Percentiles rank a stretch among this genome's conserved stretches.
These are phyloP conservation scores for Nannoperca australis DNA, from an alignment of 2,797 vertebrate genomes.

Conservation along the genomic window DNA sequence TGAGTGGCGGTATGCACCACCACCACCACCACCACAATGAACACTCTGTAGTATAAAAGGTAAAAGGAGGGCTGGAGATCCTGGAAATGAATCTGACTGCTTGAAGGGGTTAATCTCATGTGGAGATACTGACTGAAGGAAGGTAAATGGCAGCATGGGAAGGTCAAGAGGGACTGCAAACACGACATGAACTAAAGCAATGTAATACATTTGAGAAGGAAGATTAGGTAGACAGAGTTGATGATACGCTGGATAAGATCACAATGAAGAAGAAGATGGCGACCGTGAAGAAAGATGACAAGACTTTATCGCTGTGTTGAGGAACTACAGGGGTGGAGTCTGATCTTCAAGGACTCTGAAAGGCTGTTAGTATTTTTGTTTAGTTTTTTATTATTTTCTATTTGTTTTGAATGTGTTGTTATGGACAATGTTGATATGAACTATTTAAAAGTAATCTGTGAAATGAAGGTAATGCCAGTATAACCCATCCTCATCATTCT, in stretches of 20 bases:
- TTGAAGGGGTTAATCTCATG: constrained; percentile 41
- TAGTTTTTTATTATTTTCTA: constrained; percentile 61
- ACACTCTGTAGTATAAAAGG: constrained; percentile 93
- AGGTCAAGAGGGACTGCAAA: constrained; percentile 38
- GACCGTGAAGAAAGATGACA: constrained; percentile 44
- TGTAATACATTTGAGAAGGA: constrained; percentile 5
- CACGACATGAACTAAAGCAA: constrained; percentile 16
- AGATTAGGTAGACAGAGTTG: constrained; percentile 3
- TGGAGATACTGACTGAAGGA: constrained; percentile 40
- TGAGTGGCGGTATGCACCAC: constrained; percentile 83
- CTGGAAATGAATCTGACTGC: constrained; percentile 16
- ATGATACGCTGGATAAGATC: constrained; percentile 13
- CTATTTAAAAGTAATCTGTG: constrained; percentile 85
- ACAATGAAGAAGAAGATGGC: constrained; percentile 26
- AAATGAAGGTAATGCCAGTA: constrained; percentile 80
- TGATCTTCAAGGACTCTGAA: constrained; percentile 65
- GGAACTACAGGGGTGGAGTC: constrained; percentile 55
- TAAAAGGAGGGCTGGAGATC: constrained; percentile 60
- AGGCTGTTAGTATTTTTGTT: constrained; percentile 72
- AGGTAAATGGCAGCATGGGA: constrained; percentile 16
- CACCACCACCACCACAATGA: constrained; percentile 91
- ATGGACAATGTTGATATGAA: constrained; percentile 67
- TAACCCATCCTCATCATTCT: constrained; percentile 47
- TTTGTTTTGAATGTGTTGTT: constrained; percentile 64
- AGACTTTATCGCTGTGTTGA: constrained; percentile 41